Evolutionary conservation across 2,797 vertebrate genomes (phyloP), one percentile per base, ranked within the genome.

Genomic region (Fistularia tabacaria): DNA sequence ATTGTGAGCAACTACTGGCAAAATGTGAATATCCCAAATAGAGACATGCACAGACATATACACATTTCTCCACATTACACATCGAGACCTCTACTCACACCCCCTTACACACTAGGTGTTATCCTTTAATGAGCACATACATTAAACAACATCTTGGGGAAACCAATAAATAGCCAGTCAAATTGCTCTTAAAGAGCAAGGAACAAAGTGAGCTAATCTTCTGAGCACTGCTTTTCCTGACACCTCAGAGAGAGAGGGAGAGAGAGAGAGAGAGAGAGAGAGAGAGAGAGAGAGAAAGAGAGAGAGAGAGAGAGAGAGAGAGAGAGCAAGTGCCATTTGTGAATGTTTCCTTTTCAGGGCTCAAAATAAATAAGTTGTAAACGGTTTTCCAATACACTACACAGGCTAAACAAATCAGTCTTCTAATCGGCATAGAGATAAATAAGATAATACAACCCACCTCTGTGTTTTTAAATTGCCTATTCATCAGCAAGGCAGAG

Each of bases 381-480:
- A 71, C 66, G 64, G 71, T 75, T 85, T 83, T 79, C 72, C 54
- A 74, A 72, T 52, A 73, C 71, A 73, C 49, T 40, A 46, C 62
- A 74, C 69, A 64, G 49, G 56, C 71, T 64, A 77, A 76, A 79
- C 69, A 76, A 80, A 86, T 88, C 83, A 80, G 74, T 56, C 53
- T 69, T 67, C 69, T 86, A 86, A 87, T 86, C 78, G 63, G 69
- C 70, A 78, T 67, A 73, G 59, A 83, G 82, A 86, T 75, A 70
- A 86, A 87, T 78, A 79, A 74, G 80, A 85, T 80, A 80, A 80
- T 71, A 84, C 46, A 69, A 81, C 79, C 75, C 63, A 80, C 81
- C 81, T 80, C 84, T 79, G 87, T 69, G 81, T 74, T 85, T 87
- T 85, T 62, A 86, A 86, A 87, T 86, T 85, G 87, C 80, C 84